These are phyloP conservation scores for Catostylus mosaicus DNA, from an alignment of 30 jellyfish, hydroid and myxozoan genomes.

Conservation along the genomic window DNA sequence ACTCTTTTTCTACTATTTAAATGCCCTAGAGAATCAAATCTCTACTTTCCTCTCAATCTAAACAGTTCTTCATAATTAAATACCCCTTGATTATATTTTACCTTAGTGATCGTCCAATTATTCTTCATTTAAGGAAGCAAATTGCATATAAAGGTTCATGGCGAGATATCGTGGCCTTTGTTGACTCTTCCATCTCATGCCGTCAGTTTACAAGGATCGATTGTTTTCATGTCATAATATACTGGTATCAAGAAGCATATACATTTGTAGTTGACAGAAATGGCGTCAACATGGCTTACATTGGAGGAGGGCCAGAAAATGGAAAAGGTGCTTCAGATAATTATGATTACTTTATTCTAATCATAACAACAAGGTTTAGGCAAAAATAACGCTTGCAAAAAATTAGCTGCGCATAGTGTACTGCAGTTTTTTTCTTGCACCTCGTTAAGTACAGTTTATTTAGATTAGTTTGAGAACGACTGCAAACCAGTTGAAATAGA, in stretches of 20 bases:
- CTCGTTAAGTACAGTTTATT: no score
- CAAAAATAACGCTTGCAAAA: not conserved
- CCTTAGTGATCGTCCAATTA: no score
- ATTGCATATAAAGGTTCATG: not conserved
- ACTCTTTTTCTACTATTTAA: no score
- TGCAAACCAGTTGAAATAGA: no score
- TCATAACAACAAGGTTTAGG: not conserved
- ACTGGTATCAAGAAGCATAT: not conserved
- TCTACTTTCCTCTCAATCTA: no score
- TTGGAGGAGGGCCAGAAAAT: constrained; percentile 26
- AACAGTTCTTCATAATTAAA: no score
- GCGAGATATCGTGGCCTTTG: not conserved
- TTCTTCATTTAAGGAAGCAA: not conserved
- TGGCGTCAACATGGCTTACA: not conserved
- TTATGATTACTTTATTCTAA: not conserved
- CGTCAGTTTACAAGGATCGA: constrained; percentile 20
- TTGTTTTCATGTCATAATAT: not conserved
- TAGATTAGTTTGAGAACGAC: no score
- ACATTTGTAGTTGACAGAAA: constrained; percentile 5
- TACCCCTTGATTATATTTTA: no score
- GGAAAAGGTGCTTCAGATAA: constrained; percentile 7
- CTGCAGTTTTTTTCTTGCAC: no score
- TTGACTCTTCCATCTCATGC: constrained; percentile 3
- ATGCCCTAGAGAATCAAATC: no score
- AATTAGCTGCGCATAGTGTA: no score